phyloP scores from a whole-genome alignment of 2,113 vertebrate genomes.

The Henicopernis longicauda region DNA sequence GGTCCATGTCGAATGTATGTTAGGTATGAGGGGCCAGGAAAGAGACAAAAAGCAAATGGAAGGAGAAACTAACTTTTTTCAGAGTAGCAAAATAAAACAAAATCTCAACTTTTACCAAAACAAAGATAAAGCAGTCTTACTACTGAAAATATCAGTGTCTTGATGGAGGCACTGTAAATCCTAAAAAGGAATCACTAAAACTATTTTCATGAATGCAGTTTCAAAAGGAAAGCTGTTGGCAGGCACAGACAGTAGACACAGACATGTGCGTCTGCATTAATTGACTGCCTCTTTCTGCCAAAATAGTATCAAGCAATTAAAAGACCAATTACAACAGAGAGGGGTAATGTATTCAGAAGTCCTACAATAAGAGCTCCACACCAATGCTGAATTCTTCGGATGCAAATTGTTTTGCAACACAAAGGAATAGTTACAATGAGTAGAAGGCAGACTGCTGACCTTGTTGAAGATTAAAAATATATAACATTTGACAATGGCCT shows the following conservation, averaged over 20 bases:
- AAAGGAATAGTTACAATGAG: background rate
- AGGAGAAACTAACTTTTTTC: background rate
- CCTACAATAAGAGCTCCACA: background rate
- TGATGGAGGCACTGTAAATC: background rate
- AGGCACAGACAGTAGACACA: background rate
- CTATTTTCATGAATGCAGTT: background rate
- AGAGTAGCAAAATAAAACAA: background rate
- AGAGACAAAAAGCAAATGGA: background rate
- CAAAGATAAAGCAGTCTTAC: background rate
- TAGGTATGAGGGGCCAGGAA: background rate
- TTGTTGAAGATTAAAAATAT: constrained; percentile 23
- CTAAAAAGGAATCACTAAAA: background rate
- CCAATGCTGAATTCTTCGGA: background rate
- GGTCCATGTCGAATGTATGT: background rate
- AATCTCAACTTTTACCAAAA: background rate
- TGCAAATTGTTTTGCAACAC: background rate
- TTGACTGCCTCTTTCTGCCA: background rate
- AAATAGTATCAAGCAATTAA: constrained; percentile 31
- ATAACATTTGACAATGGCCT: background rate
- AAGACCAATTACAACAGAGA: constrained; percentile 39
- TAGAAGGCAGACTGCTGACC: background rate
- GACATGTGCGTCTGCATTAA: constrained; percentile 13
- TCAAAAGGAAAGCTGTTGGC: background rate
- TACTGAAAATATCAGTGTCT: background rate
- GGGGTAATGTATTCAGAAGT: constrained; percentile 4